phyloP scores from a whole-genome alignment of 2,797 vertebrate genomes.

The Alfaro cultratus region DNA sequence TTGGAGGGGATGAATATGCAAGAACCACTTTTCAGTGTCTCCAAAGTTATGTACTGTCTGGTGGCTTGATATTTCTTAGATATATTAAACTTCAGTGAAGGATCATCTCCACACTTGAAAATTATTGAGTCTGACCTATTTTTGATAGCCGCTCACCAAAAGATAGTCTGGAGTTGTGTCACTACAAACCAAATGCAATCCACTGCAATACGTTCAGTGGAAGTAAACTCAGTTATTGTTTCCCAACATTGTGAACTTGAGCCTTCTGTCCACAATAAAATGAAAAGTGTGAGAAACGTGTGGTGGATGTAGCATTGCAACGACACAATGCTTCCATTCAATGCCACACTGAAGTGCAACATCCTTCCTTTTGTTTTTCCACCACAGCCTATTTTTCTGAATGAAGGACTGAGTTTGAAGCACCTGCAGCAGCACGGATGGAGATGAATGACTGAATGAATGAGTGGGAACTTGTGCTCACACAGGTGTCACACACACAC shows the following conservation, averaged over 20 bases:
- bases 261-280: constrained; percentile 52
- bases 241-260: constrained; percentile 72
- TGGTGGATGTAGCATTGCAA: constrained; percentile 48
- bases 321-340: constrained; percentile 74
- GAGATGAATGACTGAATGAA: constrained; percentile 31
- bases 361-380: constrained; percentile 75
- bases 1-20: not conserved
- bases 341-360: constrained; percentile 60
- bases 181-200: constrained; percentile 12
- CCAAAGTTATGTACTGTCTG: not conserved
- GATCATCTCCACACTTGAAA: constrained; percentile 7
- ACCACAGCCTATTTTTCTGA: constrained; percentile 56
- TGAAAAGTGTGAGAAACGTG: constrained; percentile 75
- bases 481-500: constrained; percentile 29
- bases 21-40: not conserved
- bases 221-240: constrained; percentile 55
- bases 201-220: constrained; percentile 33
- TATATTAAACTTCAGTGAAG: not conserved
- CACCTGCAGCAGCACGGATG: constrained; percentile 61
- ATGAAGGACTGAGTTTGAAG: constrained; percentile 50
- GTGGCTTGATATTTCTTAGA: not conserved
- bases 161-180: constrained; percentile 3
- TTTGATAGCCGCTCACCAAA: constrained; percentile 26
- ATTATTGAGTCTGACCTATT: constrained; percentile 2
- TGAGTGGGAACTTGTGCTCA: constrained; percentile 41